Percentiles rank a stretch among this genome's conserved stretches.
Conservation (phyloP, 2,797 vertebrate species). For the Sparus aurata region DNA sequence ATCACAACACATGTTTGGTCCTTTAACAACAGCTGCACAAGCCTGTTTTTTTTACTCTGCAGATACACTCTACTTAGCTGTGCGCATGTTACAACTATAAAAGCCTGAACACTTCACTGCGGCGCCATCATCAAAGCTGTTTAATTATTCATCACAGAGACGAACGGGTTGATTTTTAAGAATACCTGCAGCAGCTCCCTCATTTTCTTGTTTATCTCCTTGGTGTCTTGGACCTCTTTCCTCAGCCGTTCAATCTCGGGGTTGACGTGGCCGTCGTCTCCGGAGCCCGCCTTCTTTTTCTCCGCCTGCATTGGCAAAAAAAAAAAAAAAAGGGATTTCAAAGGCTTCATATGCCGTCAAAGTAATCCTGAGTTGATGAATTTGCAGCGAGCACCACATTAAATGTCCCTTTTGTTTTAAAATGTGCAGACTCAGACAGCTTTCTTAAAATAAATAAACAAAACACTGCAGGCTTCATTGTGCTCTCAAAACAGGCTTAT, state of each 20-base stretch:
- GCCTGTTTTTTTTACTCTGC: not conserved
- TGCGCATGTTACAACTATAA: not conserved
- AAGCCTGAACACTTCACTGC: conserved; percentile 9
- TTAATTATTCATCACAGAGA: conserved; percentile 76
- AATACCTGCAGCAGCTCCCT: conserved; percentile 87
- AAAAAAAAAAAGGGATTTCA: not conserved
- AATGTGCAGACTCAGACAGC: conserved; percentile 27
- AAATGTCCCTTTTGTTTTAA: conserved; percentile 39
- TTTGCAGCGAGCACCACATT: conserved; percentile 42
- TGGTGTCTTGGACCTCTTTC: conserved; percentile 88
- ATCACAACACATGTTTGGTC: conserved; percentile 31
- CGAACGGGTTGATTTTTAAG: conserved; percentile 23
- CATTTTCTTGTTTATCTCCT: conserved; percentile 88
- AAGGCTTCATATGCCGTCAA: not conserved
- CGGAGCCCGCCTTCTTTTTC: conserved; percentile 78
- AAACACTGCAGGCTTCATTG: conserved; percentile 1
- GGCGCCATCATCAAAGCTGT: conserved; percentile 50
- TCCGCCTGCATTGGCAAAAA: conserved; percentile 68
- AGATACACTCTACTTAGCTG: not conserved
- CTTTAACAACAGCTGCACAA: conserved; percentile 22
- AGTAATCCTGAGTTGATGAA: conserved; percentile 52
- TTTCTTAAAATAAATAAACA: conserved; percentile 44
- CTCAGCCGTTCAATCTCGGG: conserved; percentile 89
- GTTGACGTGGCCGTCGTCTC: conserved; percentile 83
- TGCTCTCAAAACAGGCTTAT: conserved; percentile 23